Conservation (phyloP, 2,888 invertebrate genomes). For the Chrysodeixis includens region DNA sequence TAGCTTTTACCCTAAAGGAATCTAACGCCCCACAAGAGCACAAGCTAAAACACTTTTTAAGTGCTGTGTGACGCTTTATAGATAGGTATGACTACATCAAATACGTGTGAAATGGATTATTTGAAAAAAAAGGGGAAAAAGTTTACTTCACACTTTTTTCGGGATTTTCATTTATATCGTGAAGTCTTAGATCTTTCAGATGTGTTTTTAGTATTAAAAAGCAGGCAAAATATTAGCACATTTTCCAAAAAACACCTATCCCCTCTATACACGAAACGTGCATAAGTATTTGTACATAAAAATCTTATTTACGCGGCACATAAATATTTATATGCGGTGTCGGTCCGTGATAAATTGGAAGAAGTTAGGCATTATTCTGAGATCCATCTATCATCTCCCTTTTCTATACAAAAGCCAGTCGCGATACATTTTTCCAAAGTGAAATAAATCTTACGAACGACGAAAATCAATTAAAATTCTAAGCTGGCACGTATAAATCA, state of each 20-base stretch:
- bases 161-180: no score
- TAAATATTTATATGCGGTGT: conserved; percentile 65
- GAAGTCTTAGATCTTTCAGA: no score
- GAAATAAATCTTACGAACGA: conserved; percentile 42
- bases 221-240: background rate
- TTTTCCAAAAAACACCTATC: background rate
- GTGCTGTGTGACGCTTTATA: no score
- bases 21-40: background rate
- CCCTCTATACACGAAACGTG: background rate
- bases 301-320: conserved; percentile 27
- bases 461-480: conserved; percentile 53
- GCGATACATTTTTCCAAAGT: conserved; percentile 33
- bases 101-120: no score
- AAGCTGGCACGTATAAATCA: conserved; percentile 18
- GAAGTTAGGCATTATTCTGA: conserved; percentile 69
- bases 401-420: conserved; percentile 50
- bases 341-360: conserved; percentile 69
- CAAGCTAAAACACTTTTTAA: no score
- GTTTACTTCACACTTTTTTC: background rate
- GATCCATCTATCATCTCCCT: conserved; percentile 72
- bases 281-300: background rate
- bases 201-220: no score
- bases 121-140: no score
- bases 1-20: background rate
- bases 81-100: no score